phyloP scores from a whole-genome alignment of 2,113 vertebrate species.

The Tachysurus vachellii region DNA sequence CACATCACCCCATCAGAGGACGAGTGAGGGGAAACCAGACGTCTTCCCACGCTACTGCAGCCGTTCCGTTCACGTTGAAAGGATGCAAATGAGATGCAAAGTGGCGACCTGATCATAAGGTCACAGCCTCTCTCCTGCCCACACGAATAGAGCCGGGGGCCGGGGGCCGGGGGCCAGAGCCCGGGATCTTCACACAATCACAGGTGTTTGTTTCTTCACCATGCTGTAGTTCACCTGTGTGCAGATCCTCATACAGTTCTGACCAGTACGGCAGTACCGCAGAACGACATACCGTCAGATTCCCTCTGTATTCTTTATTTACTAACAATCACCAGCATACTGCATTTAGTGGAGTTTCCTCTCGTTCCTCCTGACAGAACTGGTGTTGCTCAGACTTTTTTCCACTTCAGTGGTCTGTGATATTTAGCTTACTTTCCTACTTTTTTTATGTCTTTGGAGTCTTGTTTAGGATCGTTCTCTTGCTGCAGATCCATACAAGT shows the following conservation, averaged over 20 bases:
- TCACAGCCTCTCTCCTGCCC: slow-evolving; percentile 35
- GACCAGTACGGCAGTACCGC: not conserved
- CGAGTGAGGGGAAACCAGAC: slow-evolving; percentile 8
- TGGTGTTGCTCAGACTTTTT: not conserved
- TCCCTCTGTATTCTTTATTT: not conserved
- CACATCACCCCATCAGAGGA: not conserved
- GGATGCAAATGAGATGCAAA: slow-evolving; percentile 53
- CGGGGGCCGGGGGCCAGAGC: not conserved
- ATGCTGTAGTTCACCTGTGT: slow-evolving; percentile 28
- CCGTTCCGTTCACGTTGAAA: slow-evolving; percentile 22
- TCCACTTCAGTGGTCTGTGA: not conserved
- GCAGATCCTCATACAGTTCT: not conserved
- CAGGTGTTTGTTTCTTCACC: slow-evolving; percentile 11
- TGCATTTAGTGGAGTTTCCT: not conserved
- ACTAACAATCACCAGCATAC: not conserved
- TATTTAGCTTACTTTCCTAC: not conserved
- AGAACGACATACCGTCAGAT: not conserved
- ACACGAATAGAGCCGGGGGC: not conserved
- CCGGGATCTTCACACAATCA: not conserved
- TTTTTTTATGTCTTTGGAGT: not conserved
- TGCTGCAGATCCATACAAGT: not conserved
- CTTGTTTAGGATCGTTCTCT: not conserved
- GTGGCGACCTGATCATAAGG: slow-evolving; percentile 30
- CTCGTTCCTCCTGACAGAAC: not conserved
- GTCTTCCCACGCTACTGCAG: slow-evolving; percentile 41